Base-by-base conservation (phyloP, 2,113 vertebrate genomes). In the Potamarius usumacintae region DNA sequence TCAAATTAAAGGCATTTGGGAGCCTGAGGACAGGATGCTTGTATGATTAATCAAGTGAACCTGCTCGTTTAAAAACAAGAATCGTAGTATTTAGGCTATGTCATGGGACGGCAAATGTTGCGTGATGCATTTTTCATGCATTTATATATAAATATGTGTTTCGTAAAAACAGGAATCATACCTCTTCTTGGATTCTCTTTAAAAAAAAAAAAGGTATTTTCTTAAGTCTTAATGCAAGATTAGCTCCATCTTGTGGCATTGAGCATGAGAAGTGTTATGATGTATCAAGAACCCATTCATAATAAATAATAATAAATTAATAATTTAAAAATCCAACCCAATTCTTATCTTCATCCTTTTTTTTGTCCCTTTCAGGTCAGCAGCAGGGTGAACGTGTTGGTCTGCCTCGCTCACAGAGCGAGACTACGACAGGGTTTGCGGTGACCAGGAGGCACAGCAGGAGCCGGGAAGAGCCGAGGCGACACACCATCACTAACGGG, bases 401-500 rank as follows among this genome's bases (percentile, higher is more conserved):
- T 89, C 88, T 95, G 72, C 95, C 94, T 0, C 95, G 95, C 74
- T 94, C 93, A 50, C 95, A 95, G 85, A 96, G 94, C 14, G 96
- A 97, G 84, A 93, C 92, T 18, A 90, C 92, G 0, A 90, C 92
- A 0, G 96, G 94, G 9, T 76, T 94, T 55, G 88, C 87, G 3
- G 94, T 91, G 0, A 62, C 92, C 79, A 94, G 93, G 71, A 92
- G 95, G 25, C 96, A 96, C 60, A 93, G 93, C 88, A 92, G 96
- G 9, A 93, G 92, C 50, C 95, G 95, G 7, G 95, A 96, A 0
- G 96, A 97, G 1, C 97, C 95, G 81, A 94, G 98, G 57, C 94
- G 98, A n/a, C 97, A 99, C 89, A 99, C 98, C 83, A 97, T 99
- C 92, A 95, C 97, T 90, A 97, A 92, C 0, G 97, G 97, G 0